Conservation (phyloP, 2,113 vertebrate genomes). For the Mesembrinibis cayennensis region DNA sequence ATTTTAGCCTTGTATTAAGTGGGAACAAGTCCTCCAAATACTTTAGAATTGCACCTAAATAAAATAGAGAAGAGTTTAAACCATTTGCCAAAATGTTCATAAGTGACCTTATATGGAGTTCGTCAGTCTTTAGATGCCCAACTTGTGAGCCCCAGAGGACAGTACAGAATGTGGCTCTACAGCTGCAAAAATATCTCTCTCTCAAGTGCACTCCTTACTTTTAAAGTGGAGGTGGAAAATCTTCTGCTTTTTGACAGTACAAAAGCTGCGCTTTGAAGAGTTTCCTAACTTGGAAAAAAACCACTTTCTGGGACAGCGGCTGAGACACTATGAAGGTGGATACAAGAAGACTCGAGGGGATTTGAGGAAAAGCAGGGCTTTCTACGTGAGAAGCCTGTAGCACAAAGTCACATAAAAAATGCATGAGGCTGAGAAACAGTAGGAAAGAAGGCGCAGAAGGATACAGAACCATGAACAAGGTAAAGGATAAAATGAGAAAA, state of each 20-base stretch:
- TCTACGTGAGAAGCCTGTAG: not conserved
- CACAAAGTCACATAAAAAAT: conserved; percentile 16
- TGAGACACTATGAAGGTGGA: not conserved
- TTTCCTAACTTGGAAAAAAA: conserved; percentile 8
- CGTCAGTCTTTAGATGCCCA: not conserved
- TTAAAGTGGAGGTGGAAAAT: not conserved
- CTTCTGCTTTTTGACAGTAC: conserved; percentile 19
- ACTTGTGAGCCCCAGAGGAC: not conserved
- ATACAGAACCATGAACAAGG: not conserved
- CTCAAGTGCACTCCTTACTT: not conserved
- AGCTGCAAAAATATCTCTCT: not conserved
- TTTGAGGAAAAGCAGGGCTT: not conserved
- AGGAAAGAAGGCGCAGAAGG: not conserved
- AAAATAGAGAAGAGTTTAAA: not conserved
- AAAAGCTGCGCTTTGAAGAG: not conserved
- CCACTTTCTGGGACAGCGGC: not conserved
- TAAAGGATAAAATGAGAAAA: not conserved
- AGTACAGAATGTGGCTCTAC: not conserved
- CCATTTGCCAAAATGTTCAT: not conserved
- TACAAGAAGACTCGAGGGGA: not conserved
- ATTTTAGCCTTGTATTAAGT: not conserved
- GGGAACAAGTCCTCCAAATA: not conserved
- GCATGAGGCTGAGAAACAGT: not conserved
- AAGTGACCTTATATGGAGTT: not conserved
- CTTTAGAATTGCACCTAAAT: not conserved